Percentiles rank a stretch among this genome's conserved stretches.
phyloP scores from a whole-genome alignment of 1,140 invertebrate genomes.

The Oedothorax gibbosus region DNA sequence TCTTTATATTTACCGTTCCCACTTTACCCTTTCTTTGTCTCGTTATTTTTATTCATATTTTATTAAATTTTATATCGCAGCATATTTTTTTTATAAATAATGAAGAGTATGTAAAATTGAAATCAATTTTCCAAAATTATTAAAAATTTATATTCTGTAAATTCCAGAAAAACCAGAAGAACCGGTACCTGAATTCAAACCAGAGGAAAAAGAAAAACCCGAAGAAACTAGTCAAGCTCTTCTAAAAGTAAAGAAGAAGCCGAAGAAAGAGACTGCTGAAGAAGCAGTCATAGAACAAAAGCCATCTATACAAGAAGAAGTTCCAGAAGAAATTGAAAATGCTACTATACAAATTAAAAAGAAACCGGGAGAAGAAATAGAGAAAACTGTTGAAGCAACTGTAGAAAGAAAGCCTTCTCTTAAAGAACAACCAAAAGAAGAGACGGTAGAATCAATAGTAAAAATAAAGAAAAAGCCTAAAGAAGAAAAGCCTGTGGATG shows the following conservation, averaged over 20 bases:
- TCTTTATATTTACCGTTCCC: too few relatives aligned
- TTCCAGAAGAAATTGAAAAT: slow-evolving; percentile 38
- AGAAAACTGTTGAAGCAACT: slow-evolving; percentile 29
- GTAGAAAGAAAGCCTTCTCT: slow-evolving; percentile 36
- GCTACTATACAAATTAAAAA: slow-evolving; percentile 18
- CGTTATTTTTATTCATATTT: too few relatives aligned
- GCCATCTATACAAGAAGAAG: slow-evolving; percentile 39
- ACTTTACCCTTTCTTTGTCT: too few relatives aligned
- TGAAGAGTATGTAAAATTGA: too few relatives aligned
- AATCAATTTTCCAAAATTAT: too few relatives aligned
- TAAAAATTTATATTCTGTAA: background rate
- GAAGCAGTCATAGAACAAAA: slow-evolving; percentile 27
- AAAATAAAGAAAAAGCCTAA: slow-evolving; percentile 49
- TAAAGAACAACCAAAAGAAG: slow-evolving; percentile 59
- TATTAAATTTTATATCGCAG: too few relatives aligned
- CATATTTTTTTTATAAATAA: too few relatives aligned
- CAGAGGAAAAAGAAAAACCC: slow-evolving; percentile 55
- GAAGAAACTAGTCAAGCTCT: slow-evolving; percentile 33
- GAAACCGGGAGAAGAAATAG: slow-evolving; percentile 8
- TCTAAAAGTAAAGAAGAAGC: slow-evolving; percentile 42
- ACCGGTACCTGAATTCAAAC: slow-evolving; percentile 20
- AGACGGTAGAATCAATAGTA: slow-evolving; percentile 18
- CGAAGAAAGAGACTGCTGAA: slow-evolving; percentile 19
- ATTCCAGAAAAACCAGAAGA: slow-evolving; percentile 24
- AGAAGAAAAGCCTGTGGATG: slow-evolving; percentile 45